A percentile compares a stretch with the other conserved stretches of the same genome.
phyloP scores from a whole-genome alignment of 2,113 vertebrate genomes.

The Xiphorhynchus elegans region DNA sequence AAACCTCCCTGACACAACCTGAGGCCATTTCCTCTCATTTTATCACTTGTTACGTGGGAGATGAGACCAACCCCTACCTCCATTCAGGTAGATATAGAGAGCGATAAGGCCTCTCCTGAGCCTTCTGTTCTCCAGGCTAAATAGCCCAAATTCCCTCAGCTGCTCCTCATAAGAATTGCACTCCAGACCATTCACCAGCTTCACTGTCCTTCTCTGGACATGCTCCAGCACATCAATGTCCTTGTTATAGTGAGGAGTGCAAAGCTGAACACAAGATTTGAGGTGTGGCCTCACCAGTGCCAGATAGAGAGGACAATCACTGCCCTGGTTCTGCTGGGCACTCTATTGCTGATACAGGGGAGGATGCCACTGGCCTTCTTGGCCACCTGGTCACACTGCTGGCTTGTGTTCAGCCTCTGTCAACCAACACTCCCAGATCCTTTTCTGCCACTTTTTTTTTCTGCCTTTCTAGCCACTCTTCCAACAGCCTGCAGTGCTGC shows the following conservation, averaged over 20 bases:
- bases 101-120: not conserved
- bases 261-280: accelerated
- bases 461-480: not conserved
- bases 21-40: not conserved
- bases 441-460: not conserved
- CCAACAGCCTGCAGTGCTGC: not conserved
- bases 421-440: not conserved
- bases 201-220: not conserved
- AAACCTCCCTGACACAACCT: not conserved
- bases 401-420: not conserved
- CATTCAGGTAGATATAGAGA: not conserved
- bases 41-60: not conserved
- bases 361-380: not conserved
- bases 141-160: not conserved
- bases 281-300: not conserved
- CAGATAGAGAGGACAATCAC: accelerated
- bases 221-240: accelerated
- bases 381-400: not conserved
- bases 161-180: not conserved
- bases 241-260: not conserved
- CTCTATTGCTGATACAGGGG: not conserved
- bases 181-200: not conserved
- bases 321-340: not conserved
- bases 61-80: not conserved
- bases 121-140: not conserved